Base-by-base conservation (phyloP, 2,888 invertebrate species). In the Noctua janthina region DNA sequence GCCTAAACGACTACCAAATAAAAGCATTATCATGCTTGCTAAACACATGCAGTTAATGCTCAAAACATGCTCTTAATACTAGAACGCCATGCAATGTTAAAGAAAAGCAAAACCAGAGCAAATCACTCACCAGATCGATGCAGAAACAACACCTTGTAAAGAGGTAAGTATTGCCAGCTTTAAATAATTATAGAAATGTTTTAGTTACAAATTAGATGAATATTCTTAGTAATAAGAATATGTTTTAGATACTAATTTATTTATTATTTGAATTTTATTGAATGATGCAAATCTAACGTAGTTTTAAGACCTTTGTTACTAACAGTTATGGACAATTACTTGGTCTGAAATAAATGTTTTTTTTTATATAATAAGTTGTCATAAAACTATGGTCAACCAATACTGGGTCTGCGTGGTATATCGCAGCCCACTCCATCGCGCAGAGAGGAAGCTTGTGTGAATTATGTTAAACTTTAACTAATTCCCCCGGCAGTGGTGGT, bases 111-210 rank as follows among this genome's bases (percentile, higher is more conserved):
- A 90, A 88, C 83, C 74, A 89, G 43, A 67, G 77, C 91, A 92
- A 91, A 91, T 90, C 91, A 94, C 94, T 94, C 94, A 94, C 94
- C 94, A 90, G 87, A 70, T 86, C 79, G 86, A 78, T 87, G 86
- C 85, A 78, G 87, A 73, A 67, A 79, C 68, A 87, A 87, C 80
- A 90, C 84, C 88, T 69, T 80, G 80, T 78, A 46, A 76, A 73
- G 70, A 73, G 67, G 67, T 67, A 5, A 59, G 78, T 79, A 75
- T 77, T 82, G 77, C 84, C 87, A 86, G 87, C 46, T 84, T 75
- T 68, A 75, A 83, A 84, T 46, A 64, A 17, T 51, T 1, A 39
- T 11, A 10, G 0, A 35, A 39, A 10, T 62, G 29, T 29, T 62
- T 29, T 29, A 62, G 62, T 29, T 15, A 15, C 29, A 62, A 59